Evolutionary conservation across 1,140 invertebrate species (phyloP), one percentile per base, ranked within the genome.

Genomic region (Mya arenaria): DNA sequence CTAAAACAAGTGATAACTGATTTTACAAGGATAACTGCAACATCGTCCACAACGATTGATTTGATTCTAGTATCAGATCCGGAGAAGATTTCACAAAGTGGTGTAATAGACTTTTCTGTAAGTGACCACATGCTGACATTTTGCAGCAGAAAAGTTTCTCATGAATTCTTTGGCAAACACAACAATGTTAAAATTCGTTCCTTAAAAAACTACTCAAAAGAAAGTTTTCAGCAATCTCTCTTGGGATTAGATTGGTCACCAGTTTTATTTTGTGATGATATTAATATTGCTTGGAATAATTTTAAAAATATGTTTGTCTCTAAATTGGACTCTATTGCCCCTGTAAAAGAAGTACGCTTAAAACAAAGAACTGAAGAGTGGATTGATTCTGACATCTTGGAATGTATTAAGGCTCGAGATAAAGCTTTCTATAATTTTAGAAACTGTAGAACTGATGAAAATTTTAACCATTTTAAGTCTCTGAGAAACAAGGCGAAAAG

Each of bases 181-280:
- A 74, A 74, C 25, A 74, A 13, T 74, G 55, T 60, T 39, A 62
- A 48, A 36, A 23, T 74, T 37, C 56, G 71, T 30, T 58, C 55
- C 39, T 58, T 74, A 17, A 74, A 74, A 62, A 58, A 74, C 28
- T 74, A 74, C 44, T 58, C 56, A n/a, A 74, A 60, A 23, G 71
- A 74, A 23, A 34, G 39, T 55, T 74, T 74, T 60, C 71, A 74
- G 60, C 30, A 32, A n/a, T 58, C 32, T 58, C 36, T 74, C 10
- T 74, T 74, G 39, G 34, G 30, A 25, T 52, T 34, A 28, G 68
- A 72, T 28, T 72, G 41, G 68, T 52, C n/a, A 52, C 48, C 68
- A n/a, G 71, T 74, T 30, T 37, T 74, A 28, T 60, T 37, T 28
- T 36, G 58, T 75, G 73, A 75, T 63, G 63, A 63, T 75, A 37